Conservation (phyloP, 2,113 vertebrate species). For the zebrafish (Danio rerio) region DNA sequence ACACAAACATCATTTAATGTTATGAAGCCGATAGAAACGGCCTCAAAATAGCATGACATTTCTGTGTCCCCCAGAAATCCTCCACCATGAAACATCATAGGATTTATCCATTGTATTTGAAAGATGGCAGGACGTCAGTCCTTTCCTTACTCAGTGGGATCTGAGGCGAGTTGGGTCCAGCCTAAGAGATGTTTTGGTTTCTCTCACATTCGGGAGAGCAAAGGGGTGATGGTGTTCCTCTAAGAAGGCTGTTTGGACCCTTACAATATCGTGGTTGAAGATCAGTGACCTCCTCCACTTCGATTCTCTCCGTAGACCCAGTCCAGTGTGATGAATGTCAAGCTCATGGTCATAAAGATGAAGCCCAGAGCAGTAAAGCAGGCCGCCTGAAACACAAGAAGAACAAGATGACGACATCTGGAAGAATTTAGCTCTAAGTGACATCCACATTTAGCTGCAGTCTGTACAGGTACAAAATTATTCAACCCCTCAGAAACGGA, state of each 20-base stretch:
- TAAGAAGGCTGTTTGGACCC: slow-evolving; percentile 46
- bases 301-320: slow-evolving; percentile 79
- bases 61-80: slow-evolving; percentile 45
- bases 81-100: slow-evolving; percentile 53
- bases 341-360: slow-evolving; percentile 84
- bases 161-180: slow-evolving; percentile 51
- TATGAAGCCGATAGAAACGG: slow-evolving; percentile 37
- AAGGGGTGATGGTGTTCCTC: slow-evolving; percentile 42
- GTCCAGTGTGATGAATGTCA: slow-evolving; percentile 82
- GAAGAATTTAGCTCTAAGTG: too few relatives aligned
- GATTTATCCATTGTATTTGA: slow-evolving; percentile 47
- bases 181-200: slow-evolving; percentile 50
- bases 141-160: slow-evolving; percentile 49
- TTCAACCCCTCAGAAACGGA: too few relatives aligned
- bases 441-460: too few relatives aligned
- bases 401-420: neutral
- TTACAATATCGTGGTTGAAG: slow-evolving; percentile 21
- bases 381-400: slow-evolving; percentile 73
- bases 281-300: slow-evolving; percentile 78
- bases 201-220: slow-evolving; percentile 31
- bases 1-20: slow-evolving; percentile 45
- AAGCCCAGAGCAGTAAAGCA: slow-evolving; percentile 82
- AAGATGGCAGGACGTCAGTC: slow-evolving; percentile 56
- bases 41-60: slow-evolving; percentile 40
- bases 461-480: too few relatives aligned